phyloP scores from a whole-genome alignment of 1,140 invertebrate species.

The Brachionus paranguensis region DNA sequence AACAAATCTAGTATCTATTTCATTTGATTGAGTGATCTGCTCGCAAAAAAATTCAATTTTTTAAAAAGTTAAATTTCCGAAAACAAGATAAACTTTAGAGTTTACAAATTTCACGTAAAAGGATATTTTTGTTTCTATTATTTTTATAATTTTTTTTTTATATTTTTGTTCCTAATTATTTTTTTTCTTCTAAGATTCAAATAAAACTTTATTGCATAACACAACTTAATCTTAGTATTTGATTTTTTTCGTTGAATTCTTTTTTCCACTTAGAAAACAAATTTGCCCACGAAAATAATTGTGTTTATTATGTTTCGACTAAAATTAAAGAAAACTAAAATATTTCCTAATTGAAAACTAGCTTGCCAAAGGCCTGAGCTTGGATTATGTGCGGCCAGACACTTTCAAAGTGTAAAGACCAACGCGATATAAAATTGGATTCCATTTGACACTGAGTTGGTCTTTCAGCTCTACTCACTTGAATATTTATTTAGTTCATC shows the following conservation, averaged over 20 bases:
- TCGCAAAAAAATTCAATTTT: not conserved
- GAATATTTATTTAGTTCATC: not conserved
- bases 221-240: constrained; percentile 2
- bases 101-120: not conserved
- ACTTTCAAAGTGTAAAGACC: not conserved
- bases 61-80: not conserved
- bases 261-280: constrained; percentile 7
- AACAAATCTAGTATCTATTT: not conserved
- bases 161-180: not conserved
- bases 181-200: not conserved
- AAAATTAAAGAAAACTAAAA: constrained; percentile 2
- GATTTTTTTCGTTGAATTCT: not conserved
- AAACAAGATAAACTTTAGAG: not conserved
- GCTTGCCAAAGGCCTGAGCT: not conserved
- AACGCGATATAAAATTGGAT: not conserved
- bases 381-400: not conserved
- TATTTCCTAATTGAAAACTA: not conserved
- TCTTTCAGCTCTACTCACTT: not conserved
- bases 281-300: not conserved
- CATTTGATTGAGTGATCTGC: not conserved
- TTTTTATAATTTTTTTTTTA: not conserved
- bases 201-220: constrained; percentile 8
- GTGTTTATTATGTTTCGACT: not conserved
- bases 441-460: not conserved
- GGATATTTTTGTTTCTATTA: not conserved